Evolutionary conservation across 2,113 vertebrate species (phyloP).

Genomic region (Callaeas wilsoni): DNA sequence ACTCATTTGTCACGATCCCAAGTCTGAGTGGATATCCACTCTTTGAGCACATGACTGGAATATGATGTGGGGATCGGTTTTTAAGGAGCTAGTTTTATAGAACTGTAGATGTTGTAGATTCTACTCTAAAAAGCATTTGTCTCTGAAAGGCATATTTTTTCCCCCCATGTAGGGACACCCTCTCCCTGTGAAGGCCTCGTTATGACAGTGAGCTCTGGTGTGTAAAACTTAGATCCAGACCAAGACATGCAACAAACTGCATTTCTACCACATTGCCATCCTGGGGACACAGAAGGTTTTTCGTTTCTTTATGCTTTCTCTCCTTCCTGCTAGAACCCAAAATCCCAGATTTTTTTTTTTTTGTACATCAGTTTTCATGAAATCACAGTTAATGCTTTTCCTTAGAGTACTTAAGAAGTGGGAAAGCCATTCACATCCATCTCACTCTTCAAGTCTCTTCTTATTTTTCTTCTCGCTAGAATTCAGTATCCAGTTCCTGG

Average conservation of each 20-base stretch:
- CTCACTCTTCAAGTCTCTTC: not conserved
- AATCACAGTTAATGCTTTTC: not conserved
- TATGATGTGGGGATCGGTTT: not conserved
- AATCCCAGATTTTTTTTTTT: not conserved
- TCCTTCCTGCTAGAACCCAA: not conserved
- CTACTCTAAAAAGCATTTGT: not conserved
- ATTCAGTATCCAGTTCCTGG: not conserved
- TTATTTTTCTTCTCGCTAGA: not conserved
- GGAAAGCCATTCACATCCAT: not conserved
- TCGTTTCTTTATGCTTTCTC: not conserved
- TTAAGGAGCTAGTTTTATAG: not conserved
- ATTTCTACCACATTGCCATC: not conserved
- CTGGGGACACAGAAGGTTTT: not conserved
- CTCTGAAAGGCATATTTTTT: not conserved
- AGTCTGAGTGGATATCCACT: not conserved
- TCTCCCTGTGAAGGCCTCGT: not conserved
- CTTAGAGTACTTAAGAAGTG: not conserved
- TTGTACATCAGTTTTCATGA: not conserved
- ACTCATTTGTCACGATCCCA: not conserved
- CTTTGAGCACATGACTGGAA: not conserved
- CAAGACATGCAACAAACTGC: not conserved
- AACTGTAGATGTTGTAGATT: not conserved
- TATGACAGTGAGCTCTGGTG: not conserved
- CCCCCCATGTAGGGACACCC: not conserved
- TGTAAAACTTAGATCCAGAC: not conserved